Percentiles rank a stretch among this genome's conserved stretches.
Evolutionary conservation across 1,140 invertebrate species (phyloP).

Genomic region (Saxidomus purpurata): DNA sequence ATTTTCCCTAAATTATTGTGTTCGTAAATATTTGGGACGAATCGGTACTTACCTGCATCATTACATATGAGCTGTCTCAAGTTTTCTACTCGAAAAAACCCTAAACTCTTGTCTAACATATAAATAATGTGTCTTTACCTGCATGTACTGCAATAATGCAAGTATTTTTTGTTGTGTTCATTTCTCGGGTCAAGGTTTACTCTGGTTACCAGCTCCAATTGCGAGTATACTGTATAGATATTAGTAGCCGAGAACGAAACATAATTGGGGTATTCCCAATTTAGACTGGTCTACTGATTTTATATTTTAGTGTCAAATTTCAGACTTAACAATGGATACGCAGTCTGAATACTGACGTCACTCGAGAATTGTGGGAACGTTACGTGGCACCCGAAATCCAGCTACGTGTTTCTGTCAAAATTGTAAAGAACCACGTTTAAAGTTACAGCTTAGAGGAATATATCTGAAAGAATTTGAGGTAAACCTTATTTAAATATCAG

Average conservation of each 20-base stretch:
- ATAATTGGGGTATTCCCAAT: constrained; percentile 62
- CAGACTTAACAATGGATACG: background rate
- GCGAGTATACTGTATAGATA: too few species aligned
- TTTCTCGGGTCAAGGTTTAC: too few species aligned
- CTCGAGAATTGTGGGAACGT: constrained; percentile 56
- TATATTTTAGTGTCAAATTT: background rate
- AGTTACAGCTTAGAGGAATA: background rate
- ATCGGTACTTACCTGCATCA: too few species aligned
- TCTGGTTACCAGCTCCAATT: too few species aligned
- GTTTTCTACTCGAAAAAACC: too few species aligned
- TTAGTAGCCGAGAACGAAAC: too few species aligned
- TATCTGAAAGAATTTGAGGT: background rate
- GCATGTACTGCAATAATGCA: constrained; percentile 69
- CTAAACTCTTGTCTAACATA: too few species aligned
- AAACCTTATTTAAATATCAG: background rate
- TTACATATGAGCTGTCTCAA: too few species aligned
- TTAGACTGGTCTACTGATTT: background rate
- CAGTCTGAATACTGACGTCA: constrained; percentile 64
- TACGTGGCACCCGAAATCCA: constrained; percentile 70
- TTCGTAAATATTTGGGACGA: too few species aligned
- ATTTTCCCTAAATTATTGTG: background rate
- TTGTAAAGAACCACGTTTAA: background rate
- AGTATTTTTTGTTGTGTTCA: background rate
- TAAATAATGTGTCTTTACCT: constrained; percentile 15
- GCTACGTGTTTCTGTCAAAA: background rate